A percentile compares a stretch with the other conserved stretches of the same genome.
Evolutionary conservation across 2,113 vertebrate genomes (phyloP).

Genomic region (Paradoxurus hermaphroditus): DNA sequence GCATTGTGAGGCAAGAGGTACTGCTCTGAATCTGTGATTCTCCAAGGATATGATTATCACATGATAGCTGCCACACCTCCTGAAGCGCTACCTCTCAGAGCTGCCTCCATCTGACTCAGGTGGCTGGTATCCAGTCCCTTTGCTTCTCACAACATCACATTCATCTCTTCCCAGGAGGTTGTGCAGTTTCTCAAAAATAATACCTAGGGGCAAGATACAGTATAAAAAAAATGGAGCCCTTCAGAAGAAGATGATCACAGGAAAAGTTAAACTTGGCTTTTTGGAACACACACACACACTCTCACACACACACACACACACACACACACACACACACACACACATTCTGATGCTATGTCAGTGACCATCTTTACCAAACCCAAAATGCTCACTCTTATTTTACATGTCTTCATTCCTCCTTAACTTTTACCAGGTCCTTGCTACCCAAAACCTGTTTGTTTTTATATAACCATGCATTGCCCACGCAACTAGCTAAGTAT

Average conservation of each 20-base stretch:
- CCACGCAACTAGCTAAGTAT: neutral
- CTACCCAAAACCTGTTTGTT: neutral
- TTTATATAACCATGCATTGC: neutral
- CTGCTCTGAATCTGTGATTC: slow-evolving; percentile 72
- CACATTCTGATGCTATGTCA: neutral
- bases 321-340: neutral
- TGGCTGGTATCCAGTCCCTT: slow-evolving; percentile 61
- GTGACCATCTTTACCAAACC: neutral
- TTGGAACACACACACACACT: neutral
- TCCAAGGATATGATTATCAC: slow-evolving; percentile 77
- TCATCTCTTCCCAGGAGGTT: slow-evolving; percentile 73
- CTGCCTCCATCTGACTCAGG: slow-evolving; percentile 35
- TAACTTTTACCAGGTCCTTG: neutral
- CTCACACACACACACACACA: neutral
- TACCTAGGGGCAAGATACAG: neutral
- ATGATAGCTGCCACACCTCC: slow-evolving; percentile 67
- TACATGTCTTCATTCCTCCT: neutral
- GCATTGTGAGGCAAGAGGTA: slow-evolving; percentile 72
- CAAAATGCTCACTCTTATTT: neutral
- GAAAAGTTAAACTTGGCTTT: neutral
- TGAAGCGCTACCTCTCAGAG: slow-evolving; percentile 31
- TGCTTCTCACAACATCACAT: slow-evolving; percentile 69
- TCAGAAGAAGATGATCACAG: neutral
- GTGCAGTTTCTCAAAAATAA: slow-evolving; percentile 69
- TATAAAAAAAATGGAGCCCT: neutral